phyloP scores from a whole-genome alignment of 2,888 invertebrate genomes.

The Tetranychus truncatus region DNA sequence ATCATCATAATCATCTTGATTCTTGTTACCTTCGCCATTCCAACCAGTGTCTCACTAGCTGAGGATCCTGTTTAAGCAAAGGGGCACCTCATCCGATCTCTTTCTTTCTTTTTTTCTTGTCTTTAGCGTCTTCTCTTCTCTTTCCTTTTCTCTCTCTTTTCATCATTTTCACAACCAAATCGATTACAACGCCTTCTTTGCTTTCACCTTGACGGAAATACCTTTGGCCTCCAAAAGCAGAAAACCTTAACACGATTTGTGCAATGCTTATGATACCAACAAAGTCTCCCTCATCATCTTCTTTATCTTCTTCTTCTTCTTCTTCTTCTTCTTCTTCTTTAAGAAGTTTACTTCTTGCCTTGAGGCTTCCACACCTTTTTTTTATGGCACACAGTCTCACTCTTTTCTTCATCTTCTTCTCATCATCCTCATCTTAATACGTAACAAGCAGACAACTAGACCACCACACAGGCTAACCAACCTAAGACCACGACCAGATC shows the following conservation, averaged over 20 bases:
- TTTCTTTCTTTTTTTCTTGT: background rate
- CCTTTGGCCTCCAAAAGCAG: background rate
- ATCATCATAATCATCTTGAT: background rate
- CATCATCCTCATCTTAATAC: background rate
- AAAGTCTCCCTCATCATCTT: background rate
- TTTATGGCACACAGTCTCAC: background rate
- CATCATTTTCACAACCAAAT: background rate
- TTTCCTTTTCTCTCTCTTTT: background rate
- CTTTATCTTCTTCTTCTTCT: background rate
- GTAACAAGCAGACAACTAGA: background rate
- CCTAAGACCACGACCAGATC: background rate
- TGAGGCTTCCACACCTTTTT: background rate
- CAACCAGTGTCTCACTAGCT: background rate
- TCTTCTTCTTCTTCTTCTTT: background rate
- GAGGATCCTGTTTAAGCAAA: background rate
- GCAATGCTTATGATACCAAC: background rate
- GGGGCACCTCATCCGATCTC: background rate
- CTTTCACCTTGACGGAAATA: conserved; percentile 1
- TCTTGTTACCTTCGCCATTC: background rate
- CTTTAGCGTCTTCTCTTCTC: background rate
- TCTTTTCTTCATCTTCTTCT: background rate
- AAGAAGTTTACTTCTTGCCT: background rate
- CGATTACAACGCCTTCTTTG: conserved; percentile 1
- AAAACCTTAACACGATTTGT: background rate
- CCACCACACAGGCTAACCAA: background rate